Base-by-base conservation (phyloP, 2,113 vertebrate species). In the Bujurquina vittata region DNA sequence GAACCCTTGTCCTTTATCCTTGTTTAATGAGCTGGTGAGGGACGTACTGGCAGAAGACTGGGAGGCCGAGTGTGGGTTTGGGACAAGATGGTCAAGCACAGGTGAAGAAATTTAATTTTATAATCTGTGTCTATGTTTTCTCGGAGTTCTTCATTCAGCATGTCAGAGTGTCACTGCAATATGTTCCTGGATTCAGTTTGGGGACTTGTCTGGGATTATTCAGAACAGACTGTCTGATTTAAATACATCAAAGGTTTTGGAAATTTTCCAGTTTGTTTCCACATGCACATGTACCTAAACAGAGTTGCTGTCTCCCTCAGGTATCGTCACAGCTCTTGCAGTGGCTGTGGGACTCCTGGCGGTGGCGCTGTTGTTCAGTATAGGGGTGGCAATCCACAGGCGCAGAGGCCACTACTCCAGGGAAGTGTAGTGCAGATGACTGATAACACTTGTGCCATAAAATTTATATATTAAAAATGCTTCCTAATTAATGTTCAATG, bases 11-110 rank as follows among this genome's bases (percentile, higher is more conserved):
- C 96, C 96, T 40, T 86, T 98, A 88, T 77, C 89, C 23, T 87
- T 94, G 80, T 97, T 99, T 89, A 90, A 84, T 43, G 90, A 95
- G 77, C 89, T 97, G 67, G 88, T 96, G 81, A 87, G 78, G 55
- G 95, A 97, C 1, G 81, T 98, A 79, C 89, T 96, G 84, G 69
- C 95, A 7, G 72, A 96, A 9, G 92, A 97, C 40, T 96, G 96
- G 97, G 84, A 95, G 62, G 84, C 56, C 1, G 96, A 97, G 86
- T 97, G 97, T 5, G 91, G 92, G 4, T 81, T 91, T 2, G 84
- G 26, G 46, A 85, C 58, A 4, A 88, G 61, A 62, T 90, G 84
- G 83, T 86, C 87, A 10, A 75, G 88, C 62, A 75, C 93, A 88
- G 92, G 94, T 95, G 55, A 86, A 22, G 15, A 52, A 17, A 8